These are phyloP conservation scores for Troides helena DNA, from an alignment of 2,888 invertebrate genomes.

Conservation along the genomic window DNA sequence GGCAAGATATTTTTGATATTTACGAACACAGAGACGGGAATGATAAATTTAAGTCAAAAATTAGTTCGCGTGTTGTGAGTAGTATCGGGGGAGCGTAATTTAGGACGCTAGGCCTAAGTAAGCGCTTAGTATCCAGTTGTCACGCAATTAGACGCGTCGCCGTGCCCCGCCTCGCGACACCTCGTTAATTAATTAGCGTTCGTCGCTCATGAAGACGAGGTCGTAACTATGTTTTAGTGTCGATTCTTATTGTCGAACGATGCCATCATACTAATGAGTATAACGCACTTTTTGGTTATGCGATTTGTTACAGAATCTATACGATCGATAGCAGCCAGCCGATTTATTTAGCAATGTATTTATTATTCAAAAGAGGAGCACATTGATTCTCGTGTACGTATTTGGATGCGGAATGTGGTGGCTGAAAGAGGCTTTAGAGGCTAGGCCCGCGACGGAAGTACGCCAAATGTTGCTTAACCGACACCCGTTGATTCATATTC, in stretches of 20 bases:
- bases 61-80: constrained; percentile 37
- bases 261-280: constrained; percentile 20
- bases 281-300: constrained; percentile 16
- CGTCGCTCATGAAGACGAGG: constrained; percentile 36
- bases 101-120: constrained; percentile 36
- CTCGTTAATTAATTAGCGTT: constrained; percentile 39
- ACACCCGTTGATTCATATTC: constrained; percentile 47
- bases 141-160: constrained; percentile 36
- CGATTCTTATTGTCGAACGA: constrained; percentile 15
- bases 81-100: constrained; percentile 38
- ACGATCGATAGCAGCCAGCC: constrained; percentile 24
- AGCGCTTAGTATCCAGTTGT: constrained; percentile 33
- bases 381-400: constrained; percentile 58
- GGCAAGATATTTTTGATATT: background rate
- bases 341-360: constrained; percentile 49
- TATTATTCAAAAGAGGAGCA: constrained; percentile 60
- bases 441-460: constrained; percentile 53
- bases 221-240: constrained; percentile 30
- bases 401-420: constrained; percentile 69
- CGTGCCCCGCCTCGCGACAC: constrained; percentile 22
- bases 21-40: constrained; percentile 4
- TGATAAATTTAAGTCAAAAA: constrained; percentile 33
- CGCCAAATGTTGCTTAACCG: constrained; percentile 44
- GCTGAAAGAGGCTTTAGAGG: constrained; percentile 46
- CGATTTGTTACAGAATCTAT: constrained; percentile 24